Evolutionary conservation across 2,113 vertebrate species (phyloP).

Genomic region (Cariama cristata): DNA sequence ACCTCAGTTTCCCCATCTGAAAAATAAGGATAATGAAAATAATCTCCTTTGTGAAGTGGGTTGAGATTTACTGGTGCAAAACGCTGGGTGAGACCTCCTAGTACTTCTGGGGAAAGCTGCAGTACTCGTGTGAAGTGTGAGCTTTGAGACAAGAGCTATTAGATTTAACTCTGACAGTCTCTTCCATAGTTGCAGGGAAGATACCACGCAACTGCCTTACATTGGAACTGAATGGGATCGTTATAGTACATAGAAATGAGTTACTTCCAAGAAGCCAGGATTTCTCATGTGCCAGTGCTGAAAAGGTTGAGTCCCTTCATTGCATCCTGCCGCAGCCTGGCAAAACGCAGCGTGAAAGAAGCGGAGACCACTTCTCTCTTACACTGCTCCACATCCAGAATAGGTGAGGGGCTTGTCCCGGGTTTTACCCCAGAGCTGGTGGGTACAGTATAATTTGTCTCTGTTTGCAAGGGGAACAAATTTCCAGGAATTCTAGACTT

Average conservation of each 20-base stretch:
- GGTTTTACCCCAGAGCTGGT: background rate
- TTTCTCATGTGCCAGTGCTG: background rate
- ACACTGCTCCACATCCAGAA: background rate
- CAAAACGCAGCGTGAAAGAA: background rate
- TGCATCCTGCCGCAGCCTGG: background rate
- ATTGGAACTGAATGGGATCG: background rate
- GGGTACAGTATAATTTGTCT: background rate
- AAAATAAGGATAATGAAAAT: background rate
- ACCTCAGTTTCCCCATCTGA: background rate
- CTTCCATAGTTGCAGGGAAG: background rate
- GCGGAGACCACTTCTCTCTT: background rate
- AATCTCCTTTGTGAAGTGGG: background rate
- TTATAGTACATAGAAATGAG: background rate
- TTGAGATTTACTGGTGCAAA: background rate
- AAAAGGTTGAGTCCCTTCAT: background rate
- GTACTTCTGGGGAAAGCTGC: background rate
- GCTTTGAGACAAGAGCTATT: background rate
- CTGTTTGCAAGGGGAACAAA: background rate
- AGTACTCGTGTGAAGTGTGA: background rate
- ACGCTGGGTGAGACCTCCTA: accelerated
- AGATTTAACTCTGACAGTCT: background rate
- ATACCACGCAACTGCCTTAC: background rate
- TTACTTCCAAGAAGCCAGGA: background rate
- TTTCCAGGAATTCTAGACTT: background rate
- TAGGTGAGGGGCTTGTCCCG: background rate